Base-by-base conservation (phyloP, 2,888 invertebrate genomes). In the Lissocephala sabroskyi region DNA sequence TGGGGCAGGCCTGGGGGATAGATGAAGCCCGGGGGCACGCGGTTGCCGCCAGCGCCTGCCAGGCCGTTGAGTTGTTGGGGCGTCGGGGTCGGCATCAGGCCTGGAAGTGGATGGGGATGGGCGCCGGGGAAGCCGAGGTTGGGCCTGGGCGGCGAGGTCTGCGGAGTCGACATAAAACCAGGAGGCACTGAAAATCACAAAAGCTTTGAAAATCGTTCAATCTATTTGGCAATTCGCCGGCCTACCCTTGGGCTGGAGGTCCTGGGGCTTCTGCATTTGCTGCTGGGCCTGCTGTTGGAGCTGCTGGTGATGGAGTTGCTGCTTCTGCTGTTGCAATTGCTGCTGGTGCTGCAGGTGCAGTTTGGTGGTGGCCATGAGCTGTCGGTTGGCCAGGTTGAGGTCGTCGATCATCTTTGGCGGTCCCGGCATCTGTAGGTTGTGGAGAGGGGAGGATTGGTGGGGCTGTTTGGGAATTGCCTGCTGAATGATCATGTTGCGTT, bases 201-300 rank as follows among this genome's bases (percentile, higher is more conserved):
- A 16, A 28, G 11, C 3, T 16, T 13, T 14, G 16, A 28, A 16
- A n/a, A n/a, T n/a, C n/a, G n/a, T n/a, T n/a, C n/a, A n/a, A n/a
- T n/a, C n/a, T n/a, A n/a, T n/a, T n/a, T n/a, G n/a, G n/a, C n/a
- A n/a, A n/a, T n/a, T n/a, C n/a, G 11, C 10, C 9, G 7, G 4
- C 45, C 53, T 62, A 80, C 80, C 80, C 57, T 80, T 79, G 49
- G 84, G 86, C 47, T 85, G 82, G 39, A 85, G 85, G 59, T 88
- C 87, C 1, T 90, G 87, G 45, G 54, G 65, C 11, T 52, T 43
- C n/a, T 57, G 58, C 39, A 53, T 41, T 30, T 52, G 41, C 41
- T 59, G 33, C 47, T 58, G 59, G 35, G 59, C 56, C 11, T 57
- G 56, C 30, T 56, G 51, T 13, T 61, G 60, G 13, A 57, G 59